These are phyloP conservation scores for Agonopterix arenella DNA, from an alignment of 2,888 invertebrate genomes.

Conservation along the genomic window DNA sequence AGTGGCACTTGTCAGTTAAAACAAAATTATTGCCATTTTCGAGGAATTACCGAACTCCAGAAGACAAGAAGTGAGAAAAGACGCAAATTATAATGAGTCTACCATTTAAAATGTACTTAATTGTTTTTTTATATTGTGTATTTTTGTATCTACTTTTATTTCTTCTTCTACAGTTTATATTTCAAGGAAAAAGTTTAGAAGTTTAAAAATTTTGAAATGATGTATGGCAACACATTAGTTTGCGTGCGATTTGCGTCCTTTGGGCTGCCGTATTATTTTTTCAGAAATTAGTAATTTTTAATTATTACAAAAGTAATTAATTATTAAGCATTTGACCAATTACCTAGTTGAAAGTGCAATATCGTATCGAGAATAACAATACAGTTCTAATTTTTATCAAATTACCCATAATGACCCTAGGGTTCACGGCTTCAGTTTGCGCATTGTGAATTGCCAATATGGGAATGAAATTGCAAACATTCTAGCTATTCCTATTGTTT, in stretches of 20 bases:
- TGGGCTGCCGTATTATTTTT: constrained; percentile 16
- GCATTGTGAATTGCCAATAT: constrained; percentile 54
- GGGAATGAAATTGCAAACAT: constrained; percentile 50
- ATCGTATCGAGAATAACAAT: background rate
- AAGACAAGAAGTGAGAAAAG: no score
- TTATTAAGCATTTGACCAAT: constrained; percentile 12
- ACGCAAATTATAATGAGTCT: no score
- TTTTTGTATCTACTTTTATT: no score
- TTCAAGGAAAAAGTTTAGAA: no score
- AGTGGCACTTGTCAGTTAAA: no score
- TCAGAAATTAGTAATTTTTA: background rate
- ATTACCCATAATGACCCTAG: constrained; percentile 50
- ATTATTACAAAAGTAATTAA: constrained; percentile 17
- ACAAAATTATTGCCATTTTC: no score
- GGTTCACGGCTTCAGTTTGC: constrained; percentile 61
- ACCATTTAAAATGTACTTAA: no score
- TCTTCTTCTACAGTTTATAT: no score
- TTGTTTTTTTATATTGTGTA: no score
- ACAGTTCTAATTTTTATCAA: constrained; percentile 21
- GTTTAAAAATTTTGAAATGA: background rate
- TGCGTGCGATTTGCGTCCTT: constrained; percentile 66
- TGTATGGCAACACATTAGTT: constrained; percentile 34
- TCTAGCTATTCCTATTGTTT: constrained; percentile 30
- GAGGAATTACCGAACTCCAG: no score
- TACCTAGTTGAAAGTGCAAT: constrained; percentile 19